Evolutionary conservation across 2,888 invertebrate species (phyloP).

Genomic region (Campoplex capitator): DNA sequence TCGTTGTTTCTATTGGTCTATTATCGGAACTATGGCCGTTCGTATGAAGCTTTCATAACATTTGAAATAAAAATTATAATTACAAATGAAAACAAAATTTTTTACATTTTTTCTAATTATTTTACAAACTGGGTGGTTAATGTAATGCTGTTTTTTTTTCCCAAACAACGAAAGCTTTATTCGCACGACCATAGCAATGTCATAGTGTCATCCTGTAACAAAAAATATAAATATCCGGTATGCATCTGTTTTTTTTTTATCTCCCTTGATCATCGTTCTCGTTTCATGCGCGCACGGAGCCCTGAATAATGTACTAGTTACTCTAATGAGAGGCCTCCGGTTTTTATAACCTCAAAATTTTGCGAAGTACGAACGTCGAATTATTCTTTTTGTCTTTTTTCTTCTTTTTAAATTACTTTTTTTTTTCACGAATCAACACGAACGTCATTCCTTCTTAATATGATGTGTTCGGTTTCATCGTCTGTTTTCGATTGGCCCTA

Average conservation of each 20-base stretch:
- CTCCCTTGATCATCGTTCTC: background rate
- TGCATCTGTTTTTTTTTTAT: slow-evolving; percentile 78
- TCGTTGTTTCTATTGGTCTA: slow-evolving; percentile 85
- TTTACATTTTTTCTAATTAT: background rate
- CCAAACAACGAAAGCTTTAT: slow-evolving; percentile 53
- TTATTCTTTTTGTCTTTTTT: slow-evolving; percentile 44
- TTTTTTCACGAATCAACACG: background rate
- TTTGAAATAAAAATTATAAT: slow-evolving; percentile 10
- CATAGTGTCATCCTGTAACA: slow-evolving; percentile 83
- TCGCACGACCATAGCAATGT: slow-evolving; percentile 79
- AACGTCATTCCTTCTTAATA: background rate
- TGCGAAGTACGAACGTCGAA: slow-evolving; percentile 66
- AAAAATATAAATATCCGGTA: slow-evolving; percentile 84
- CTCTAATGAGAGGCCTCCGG: slow-evolving; percentile 72
- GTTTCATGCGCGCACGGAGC: slow-evolving; percentile 74
- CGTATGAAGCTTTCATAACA: slow-evolving; percentile 67
- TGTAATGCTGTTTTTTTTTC: background rate
- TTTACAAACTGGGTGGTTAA: background rate
- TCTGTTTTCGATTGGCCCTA: background rate
- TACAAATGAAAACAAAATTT: background rate
- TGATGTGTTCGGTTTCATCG: background rate
- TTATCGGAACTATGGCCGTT: slow-evolving; percentile 79
- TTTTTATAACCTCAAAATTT: slow-evolving; percentile 56
- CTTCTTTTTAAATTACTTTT: slow-evolving; percentile 11
- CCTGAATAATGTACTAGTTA: slow-evolving; percentile 80